Evolutionary conservation across 2,113 vertebrate species (phyloP).

Genomic region (Boulengerochromis microlepis): DNA sequence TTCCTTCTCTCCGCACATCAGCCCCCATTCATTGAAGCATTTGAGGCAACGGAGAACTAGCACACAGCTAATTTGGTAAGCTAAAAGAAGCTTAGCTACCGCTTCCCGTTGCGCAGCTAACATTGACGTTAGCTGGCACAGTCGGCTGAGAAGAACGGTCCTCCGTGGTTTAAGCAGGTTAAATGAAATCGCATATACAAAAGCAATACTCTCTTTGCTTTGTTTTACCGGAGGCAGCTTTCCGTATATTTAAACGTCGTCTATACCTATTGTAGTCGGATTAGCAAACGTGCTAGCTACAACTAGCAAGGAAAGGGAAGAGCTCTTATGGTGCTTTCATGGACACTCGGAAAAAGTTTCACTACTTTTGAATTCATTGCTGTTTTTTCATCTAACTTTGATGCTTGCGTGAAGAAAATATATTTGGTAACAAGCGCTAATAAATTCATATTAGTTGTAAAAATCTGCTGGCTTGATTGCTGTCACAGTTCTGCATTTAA

Average conservation of each 20-base stretch:
- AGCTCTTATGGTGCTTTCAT: background rate
- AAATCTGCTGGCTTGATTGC: background rate
- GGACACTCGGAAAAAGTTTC: background rate
- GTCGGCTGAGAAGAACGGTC: background rate
- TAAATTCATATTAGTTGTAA: background rate
- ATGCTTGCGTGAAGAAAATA: too few relatives aligned
- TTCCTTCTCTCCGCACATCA: background rate
- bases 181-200: background rate
- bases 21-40: constrained; percentile 48
- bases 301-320: constrained; percentile 23
- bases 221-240: background rate
- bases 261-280: constrained; percentile 6
- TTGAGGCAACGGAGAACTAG: background rate
- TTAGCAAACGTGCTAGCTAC: constrained; percentile 30
- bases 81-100: constrained; percentile 20
- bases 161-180: background rate
- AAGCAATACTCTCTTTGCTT: background rate
- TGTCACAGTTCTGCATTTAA: background rate
- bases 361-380: background rate
- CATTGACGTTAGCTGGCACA: background rate
- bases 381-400: background rate
- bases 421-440: background rate
- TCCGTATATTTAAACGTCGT: constrained; percentile 19
- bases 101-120: constrained; percentile 50
- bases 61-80: constrained; percentile 18